Conservation (phyloP, 2,888 invertebrate species). For the Seira sanloemensis region DNA sequence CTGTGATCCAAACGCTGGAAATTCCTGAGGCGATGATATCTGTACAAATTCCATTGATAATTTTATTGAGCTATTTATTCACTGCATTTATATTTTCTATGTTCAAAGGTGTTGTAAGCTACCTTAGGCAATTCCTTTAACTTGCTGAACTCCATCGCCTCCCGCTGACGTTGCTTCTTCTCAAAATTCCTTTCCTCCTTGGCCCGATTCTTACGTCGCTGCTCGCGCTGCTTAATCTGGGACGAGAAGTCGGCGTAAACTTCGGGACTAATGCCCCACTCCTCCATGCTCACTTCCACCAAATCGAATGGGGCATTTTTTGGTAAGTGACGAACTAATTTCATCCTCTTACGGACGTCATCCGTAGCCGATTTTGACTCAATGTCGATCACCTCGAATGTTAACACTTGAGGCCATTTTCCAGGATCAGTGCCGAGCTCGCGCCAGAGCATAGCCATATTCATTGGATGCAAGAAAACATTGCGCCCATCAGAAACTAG, state of each 20-base stretch:
- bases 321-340: conserved; percentile 91
- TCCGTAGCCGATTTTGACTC: conserved; percentile 91
- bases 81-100: too few species aligned
- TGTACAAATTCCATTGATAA: too few species aligned
- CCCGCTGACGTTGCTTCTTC: conserved; percentile 82
- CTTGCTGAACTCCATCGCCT: conserved; percentile 36
- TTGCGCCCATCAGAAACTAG: conserved; percentile 94
- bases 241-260: conserved; percentile 81
- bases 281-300: conserved; percentile 88
- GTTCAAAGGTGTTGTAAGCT: too few species aligned
- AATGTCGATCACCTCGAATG: conserved; percentile 89
- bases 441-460: conserved; percentile 90
- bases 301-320: conserved; percentile 93
- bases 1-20: conserved; percentile 51
- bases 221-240: conserved; percentile 84
- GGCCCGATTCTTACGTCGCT: conserved; percentile 82
- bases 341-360: conserved; percentile 84
- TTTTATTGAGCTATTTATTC: too few species aligned
- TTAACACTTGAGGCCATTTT: conserved; percentile 84
- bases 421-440: conserved; percentile 88
- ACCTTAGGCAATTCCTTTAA: conserved; percentile 49
- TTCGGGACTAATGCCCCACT: conserved; percentile 83
- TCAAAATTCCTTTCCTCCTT: conserved; percentile 87
- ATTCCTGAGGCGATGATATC: conserved; percentile 60
- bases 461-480: conserved; percentile 92